A percentile compares a stretch with the other conserved stretches of the same genome.
Conservation (phyloP, 2,888 invertebrate species). For the Anthrax anthrax region DNA sequence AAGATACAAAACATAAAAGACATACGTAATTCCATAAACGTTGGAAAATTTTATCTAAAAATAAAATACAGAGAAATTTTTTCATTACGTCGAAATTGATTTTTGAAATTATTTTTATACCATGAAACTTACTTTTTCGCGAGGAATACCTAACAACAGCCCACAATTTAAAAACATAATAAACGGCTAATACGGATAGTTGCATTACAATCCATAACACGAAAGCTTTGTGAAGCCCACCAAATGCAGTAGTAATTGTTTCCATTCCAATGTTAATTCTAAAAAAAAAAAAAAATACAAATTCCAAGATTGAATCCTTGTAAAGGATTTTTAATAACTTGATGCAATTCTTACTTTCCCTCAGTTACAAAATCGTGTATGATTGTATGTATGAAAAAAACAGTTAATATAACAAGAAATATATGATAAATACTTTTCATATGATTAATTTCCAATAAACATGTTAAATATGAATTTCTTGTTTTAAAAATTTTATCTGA, state of each 20-base stretch:
- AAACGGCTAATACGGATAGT: conserved; percentile 25
- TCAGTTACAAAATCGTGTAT: conserved; percentile 57
- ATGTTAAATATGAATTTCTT: conserved; percentile 67
- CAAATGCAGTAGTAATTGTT: conserved; percentile 42
- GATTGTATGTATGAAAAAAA: conserved; percentile 56
- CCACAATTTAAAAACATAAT: conserved; percentile 34
- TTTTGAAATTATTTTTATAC: too few species aligned
- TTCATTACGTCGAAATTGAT: too few species aligned
- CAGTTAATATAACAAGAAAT: conserved; percentile 60
- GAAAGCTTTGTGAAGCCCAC: conserved; percentile 39
- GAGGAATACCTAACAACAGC: conserved; percentile 14
- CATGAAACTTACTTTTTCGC: not conserved
- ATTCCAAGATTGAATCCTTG: too few species aligned
- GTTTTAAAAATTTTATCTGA: conserved; percentile 52
- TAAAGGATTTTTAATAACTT: too few species aligned
- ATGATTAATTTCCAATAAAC: conserved; percentile 61
- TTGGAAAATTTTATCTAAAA: not conserved
- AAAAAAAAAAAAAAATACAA: conserved; percentile 15
- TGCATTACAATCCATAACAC: conserved; percentile 38
- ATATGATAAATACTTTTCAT: conserved; percentile 75
- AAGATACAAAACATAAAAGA: conserved; percentile 2
- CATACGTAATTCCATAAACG: conserved; percentile 4
- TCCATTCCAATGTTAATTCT: conserved; percentile 41
- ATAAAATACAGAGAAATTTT: not conserved
- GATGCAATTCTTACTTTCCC: conserved; percentile 45